phyloP scores from a whole-genome alignment of 92 coral and sea anemone genomes.

The Epizoanthus fatuus region DNA sequence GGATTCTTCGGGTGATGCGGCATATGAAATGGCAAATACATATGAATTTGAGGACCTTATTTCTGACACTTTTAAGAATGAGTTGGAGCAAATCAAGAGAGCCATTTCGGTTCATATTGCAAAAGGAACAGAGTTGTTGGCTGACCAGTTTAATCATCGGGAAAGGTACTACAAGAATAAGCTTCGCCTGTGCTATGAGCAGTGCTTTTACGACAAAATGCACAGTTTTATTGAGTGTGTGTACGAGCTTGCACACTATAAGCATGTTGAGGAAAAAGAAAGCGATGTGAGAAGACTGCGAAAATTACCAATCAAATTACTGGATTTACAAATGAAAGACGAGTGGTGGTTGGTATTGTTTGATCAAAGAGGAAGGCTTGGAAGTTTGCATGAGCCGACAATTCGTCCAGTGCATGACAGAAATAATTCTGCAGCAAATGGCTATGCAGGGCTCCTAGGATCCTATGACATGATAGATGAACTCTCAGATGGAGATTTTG shows the following conservation, averaged over 20 bases:
- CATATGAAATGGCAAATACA: conserved; percentile 25
- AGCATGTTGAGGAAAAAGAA: conserved; percentile 76
- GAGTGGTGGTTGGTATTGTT: conserved; percentile 99
- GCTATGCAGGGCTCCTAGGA: conserved; percentile 60
- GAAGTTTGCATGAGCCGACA: conserved; percentile 31
- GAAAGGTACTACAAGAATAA: conserved; percentile 70
- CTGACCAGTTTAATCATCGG: conserved; percentile 79
- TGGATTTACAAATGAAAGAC: conserved; percentile 94
- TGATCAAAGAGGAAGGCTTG: conserved; percentile 74
- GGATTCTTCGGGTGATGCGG: neutral
- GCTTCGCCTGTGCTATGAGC: conserved; percentile 95
- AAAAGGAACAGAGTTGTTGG: conserved; percentile 71
- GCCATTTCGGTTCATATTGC: conserved; percentile 60
- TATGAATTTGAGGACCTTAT: conserved; percentile 78
- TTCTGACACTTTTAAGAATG: conserved; percentile 65
- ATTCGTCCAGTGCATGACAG: conserved; percentile 22
- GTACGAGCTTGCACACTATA: conserved; percentile 87
- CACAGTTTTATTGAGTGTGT: conserved; percentile 88
- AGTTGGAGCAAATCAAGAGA: conserved; percentile 51
- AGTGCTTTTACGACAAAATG: conserved; percentile 85
- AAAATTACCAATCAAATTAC: conserved; percentile 85
- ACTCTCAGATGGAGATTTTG: conserved; percentile 52
- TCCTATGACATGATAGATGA: conserved; percentile 85
- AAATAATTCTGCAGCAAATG: conserved; percentile 4
- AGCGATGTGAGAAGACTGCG: conserved; percentile 75